Percentiles rank a stretch among this genome's conserved stretches.
These are phyloP conservation scores for Argentina silus DNA, from an alignment of 2,797 vertebrate genomes.

Conservation along the genomic window DNA sequence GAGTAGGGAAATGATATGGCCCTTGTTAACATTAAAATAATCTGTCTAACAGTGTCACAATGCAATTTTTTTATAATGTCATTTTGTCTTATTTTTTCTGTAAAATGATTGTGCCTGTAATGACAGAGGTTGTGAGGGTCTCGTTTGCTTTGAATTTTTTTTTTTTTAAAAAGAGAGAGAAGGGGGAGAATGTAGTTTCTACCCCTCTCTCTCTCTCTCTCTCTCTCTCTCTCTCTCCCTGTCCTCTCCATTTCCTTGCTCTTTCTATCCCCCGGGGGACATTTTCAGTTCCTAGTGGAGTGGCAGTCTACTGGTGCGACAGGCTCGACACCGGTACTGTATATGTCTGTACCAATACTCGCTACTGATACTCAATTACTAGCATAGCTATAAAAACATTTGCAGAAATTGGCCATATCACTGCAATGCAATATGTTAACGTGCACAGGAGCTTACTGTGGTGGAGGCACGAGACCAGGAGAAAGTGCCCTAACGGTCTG, in stretches of 20 bases:
- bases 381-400: too few species aligned
- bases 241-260: constrained; percentile 27
- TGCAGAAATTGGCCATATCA: too few species aligned
- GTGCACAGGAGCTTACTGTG: too few species aligned
- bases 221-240: constrained; percentile 35
- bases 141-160: too few species aligned
- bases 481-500: not conserved
- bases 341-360: not conserved
- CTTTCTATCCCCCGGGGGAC: not conserved
- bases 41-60: constrained; percentile 64
- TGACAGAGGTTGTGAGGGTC: constrained; percentile 39
- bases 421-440: too few species aligned
- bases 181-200: constrained; percentile 41
- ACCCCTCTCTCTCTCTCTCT: constrained; percentile 48
- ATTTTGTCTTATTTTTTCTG: constrained; percentile 47
- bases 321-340: not conserved
- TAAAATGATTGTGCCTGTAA: constrained; percentile 45
- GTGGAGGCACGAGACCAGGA: too few species aligned
- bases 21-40: constrained; percentile 71
- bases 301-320: not conserved
- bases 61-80: constrained; percentile 51
- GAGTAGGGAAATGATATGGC: constrained; percentile 74
- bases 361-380: too few species aligned
- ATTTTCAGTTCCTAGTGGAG: not conserved
- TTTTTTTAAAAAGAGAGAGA: constrained; percentile 41